Evolutionary conservation across 2,113 vertebrate species (phyloP), one percentile per base, ranked within the genome.

Genomic region (Pavo muticus): DNA sequence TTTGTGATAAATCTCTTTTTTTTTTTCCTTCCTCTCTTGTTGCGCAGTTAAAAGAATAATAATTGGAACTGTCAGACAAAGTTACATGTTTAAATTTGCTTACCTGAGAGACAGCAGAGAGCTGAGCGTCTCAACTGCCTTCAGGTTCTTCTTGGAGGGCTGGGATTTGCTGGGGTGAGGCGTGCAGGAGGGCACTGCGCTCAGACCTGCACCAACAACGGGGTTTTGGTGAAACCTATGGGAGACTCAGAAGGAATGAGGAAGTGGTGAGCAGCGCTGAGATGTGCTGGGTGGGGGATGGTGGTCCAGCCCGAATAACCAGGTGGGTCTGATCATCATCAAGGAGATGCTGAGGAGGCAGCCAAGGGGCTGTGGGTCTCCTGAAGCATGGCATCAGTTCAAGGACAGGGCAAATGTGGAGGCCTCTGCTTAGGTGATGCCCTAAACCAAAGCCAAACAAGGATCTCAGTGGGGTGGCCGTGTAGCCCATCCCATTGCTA

Each of bases 31-130:
- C 19, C 20, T 80, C n/a, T 76, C 35, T 76, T 32, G 48, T 57
- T 71, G 42, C 10, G 19, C 3, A 0, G 40, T 81, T 61, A 68
- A 87, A 89, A 90, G 91, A 56, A 84, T 17, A 80, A 86, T 77
- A 91, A 94, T 67, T 74, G 81, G 93, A 94, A 81, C 61, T 77
- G 75, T 50, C 65, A 85, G 56, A 42, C 39, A 59, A 63, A 92
- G 39, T 42, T 90, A 37, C 1, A 0, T 14, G 52, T 79, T 89
- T 80, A 64, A 90, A 93, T 83, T n/a, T 88, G 23, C 64, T 87
- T 42, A 91, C 92, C 90, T 93, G 76, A 39, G 77, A 74, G 65
- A 14, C 57, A 80, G 9, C 24, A 42, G 69, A 40, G 59, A 72
- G 80, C 52, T 71, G 21, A 32, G 25, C 10, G 57, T 88, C 47